Evolutionary conservation across 2,797 vertebrate genomes (phyloP).

Genomic region (Nyctibius grandis): DNA sequence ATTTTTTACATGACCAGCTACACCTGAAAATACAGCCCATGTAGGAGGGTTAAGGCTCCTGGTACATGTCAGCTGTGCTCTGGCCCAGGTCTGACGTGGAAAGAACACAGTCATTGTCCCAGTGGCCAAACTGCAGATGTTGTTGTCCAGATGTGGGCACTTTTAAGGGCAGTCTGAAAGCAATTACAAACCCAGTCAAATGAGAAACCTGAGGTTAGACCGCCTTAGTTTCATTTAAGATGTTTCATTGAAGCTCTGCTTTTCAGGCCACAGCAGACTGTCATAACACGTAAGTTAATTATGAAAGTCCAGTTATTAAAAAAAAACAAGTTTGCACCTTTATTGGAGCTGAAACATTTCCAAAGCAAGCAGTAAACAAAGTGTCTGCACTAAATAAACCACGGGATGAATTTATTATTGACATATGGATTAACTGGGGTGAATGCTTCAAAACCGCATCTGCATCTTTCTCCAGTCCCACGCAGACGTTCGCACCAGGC

Average conservation of each 20-base stretch:
- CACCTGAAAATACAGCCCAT: neutral
- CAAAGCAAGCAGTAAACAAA: neutral
- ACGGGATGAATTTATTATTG: neutral
- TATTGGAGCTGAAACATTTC: neutral
- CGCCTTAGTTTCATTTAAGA: neutral
- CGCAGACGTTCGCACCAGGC: neutral
- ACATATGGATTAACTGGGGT: neutral
- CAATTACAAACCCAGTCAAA: constrained; percentile 1
- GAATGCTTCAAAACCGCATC: neutral
- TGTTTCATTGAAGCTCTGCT: neutral
- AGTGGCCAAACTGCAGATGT: neutral
- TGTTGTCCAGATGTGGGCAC: neutral
- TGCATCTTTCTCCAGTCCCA: neutral
- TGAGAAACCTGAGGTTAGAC: neutral
- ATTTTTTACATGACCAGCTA: neutral
- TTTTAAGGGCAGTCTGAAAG: constrained; percentile 5
- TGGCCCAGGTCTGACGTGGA: neutral
- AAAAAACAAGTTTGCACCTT: neutral
- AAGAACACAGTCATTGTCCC: neutral
- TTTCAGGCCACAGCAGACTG: neutral
- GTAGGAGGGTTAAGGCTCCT: neutral
- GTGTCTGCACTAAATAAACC: neutral
- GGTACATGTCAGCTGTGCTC: neutral
- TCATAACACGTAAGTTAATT: neutral
- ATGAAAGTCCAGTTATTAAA: neutral